These are phyloP conservation scores for Phymorhynchus buccinoides DNA, from an alignment of 1,140 invertebrate genomes.

Conservation along the genomic window DNA sequence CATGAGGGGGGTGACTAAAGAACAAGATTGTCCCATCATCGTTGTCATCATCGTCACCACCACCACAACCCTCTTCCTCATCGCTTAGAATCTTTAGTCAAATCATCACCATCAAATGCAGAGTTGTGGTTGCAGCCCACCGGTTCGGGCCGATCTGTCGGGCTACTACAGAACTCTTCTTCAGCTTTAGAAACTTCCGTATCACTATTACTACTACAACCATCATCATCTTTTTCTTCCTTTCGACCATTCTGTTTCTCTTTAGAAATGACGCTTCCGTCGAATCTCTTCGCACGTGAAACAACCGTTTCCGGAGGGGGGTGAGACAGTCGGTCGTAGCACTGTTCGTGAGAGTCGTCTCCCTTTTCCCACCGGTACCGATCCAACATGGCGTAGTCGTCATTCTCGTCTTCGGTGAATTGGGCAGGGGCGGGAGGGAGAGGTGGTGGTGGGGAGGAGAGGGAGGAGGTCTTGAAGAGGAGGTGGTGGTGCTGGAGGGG, in stretches of 20 bases:
- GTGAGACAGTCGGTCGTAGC: constrained; percentile 17
- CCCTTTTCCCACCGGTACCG: not conserved
- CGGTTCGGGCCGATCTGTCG: not conserved
- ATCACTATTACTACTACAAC: not conserved
- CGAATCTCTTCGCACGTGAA: too few species aligned
- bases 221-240: not conserved
- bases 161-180: too few species aligned
- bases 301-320: not conserved
- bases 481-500: not conserved
- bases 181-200: not conserved
- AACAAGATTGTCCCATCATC: not conserved
- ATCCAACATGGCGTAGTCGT: not conserved
- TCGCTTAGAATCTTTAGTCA: not conserved
- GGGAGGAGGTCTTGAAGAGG: not conserved
- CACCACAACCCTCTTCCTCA: too few species aligned
- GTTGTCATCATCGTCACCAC: too few species aligned
- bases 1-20: too few species aligned
- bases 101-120: constrained; percentile 4
- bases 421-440: not conserved
- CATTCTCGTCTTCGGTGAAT: not conserved
- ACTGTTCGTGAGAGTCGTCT: not conserved
- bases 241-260: not conserved
- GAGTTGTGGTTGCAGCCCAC: constrained; percentile 21
- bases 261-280: not conserved
- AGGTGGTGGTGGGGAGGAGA: not conserved